Evolutionary conservation across 2,888 invertebrate species (phyloP).

Genomic region (Hanleya hanleyi): DNA sequence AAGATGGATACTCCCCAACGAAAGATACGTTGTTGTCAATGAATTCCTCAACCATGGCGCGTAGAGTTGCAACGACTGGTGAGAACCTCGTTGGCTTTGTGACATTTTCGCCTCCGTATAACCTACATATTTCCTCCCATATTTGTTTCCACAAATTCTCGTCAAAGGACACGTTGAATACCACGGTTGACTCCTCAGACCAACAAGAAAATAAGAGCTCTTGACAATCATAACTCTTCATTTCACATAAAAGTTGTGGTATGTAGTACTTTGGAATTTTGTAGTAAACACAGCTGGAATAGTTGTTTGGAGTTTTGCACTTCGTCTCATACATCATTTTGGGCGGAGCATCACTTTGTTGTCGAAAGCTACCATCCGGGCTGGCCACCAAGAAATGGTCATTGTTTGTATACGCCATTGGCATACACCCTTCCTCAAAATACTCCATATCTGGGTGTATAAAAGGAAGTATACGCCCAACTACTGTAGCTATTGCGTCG

Average conservation of each 20-base stretch:
- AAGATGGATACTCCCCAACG: background rate
- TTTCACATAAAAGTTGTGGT: background rate
- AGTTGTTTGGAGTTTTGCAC: background rate
- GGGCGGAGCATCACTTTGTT: background rate
- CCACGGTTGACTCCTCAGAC: background rate
- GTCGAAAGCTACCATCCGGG: background rate
- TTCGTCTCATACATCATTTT: background rate
- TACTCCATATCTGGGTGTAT: background rate
- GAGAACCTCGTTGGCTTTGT: background rate
- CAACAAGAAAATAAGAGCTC: background rate
- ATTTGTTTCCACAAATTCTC: background rate
- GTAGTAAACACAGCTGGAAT: background rate
- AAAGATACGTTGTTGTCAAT: background rate
- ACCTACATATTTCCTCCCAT: background rate
- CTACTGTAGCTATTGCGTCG: background rate
- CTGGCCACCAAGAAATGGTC: background rate
- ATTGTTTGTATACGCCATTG: background rate
- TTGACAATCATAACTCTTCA: background rate
- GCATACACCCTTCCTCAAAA: background rate
- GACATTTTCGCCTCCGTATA: background rate
- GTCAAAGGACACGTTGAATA: conserved; percentile 72
- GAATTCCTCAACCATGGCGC: background rate
- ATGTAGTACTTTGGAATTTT: background rate
- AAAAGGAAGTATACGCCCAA: background rate
- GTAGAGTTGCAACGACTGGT: background rate